phyloP scores from a whole-genome alignment of 2,113 vertebrate genomes.

The Neotoma lepida region DNA sequence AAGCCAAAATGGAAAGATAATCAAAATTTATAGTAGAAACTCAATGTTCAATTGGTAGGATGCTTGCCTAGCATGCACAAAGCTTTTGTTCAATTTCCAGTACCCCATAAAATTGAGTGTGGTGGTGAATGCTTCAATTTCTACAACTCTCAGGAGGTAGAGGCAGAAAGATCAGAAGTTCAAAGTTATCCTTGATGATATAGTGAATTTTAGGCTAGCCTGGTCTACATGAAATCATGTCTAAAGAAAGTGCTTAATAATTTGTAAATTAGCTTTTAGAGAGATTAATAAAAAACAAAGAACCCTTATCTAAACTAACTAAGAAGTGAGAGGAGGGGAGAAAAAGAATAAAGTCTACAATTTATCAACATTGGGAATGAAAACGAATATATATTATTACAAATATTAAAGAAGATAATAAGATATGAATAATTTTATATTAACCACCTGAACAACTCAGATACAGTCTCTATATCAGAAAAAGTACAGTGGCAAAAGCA shows the following conservation, averaged over 20 bases:
- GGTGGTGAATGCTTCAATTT: neutral
- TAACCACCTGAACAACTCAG: neutral
- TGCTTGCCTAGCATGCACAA: neutral
- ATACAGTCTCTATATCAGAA: neutral
- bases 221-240: neutral
- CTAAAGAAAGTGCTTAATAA: neutral
- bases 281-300: neutral
- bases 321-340: neutral
- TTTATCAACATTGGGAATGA: neutral
- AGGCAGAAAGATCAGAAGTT: neutral
- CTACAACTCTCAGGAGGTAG: neutral
- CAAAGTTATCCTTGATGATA: neutral
- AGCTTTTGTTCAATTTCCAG: neutral
- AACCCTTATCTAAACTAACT: neutral
- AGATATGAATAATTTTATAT: neutral
- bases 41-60: neutral
- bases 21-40: neutral
- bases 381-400: neutral
- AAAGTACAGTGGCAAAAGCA: neutral
- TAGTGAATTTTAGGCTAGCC: neutral
- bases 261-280: neutral
- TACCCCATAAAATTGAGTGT: neutral
- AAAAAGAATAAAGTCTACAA: neutral
- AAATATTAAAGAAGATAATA: neutral
- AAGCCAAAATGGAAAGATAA: neutral